Evolutionary conservation across 2,113 vertebrate genomes (phyloP).

Genomic region (Fregetta grallaria): DNA sequence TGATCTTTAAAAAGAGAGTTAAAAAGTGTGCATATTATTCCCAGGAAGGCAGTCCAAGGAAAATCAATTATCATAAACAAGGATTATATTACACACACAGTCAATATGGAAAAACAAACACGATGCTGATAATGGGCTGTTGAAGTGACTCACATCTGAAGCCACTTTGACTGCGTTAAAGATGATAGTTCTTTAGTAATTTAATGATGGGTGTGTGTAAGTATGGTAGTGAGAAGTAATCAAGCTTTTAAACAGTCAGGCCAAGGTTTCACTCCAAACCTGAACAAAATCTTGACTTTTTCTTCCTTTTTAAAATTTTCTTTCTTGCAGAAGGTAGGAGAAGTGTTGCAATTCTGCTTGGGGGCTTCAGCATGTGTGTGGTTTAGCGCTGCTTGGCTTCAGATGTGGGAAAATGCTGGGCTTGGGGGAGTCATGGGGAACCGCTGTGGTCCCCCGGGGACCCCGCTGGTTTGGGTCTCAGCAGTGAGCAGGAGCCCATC

Average conservation of each 20-base stretch:
- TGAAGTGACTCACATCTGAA: neutral
- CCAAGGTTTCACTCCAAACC: neutral
- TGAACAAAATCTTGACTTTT: neutral
- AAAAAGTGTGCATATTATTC: slow-evolving; percentile 73
- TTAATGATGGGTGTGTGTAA: neutral
- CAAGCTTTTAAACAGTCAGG: neutral
- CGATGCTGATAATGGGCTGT: neutral
- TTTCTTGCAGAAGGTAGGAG: neutral
- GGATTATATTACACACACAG: slow-evolving; percentile 64
- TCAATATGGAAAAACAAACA: slow-evolving; percentile 65
- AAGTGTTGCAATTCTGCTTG: neutral
- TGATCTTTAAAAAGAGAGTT: slow-evolving; percentile 73
- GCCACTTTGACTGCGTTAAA: neutral
- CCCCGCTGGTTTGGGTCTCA: neutral
- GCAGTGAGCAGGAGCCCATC: neutral
- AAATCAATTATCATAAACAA: slow-evolving; percentile 77
- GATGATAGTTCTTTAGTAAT: slow-evolving; percentile 22
- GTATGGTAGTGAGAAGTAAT: neutral
- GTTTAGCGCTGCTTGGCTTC: neutral
- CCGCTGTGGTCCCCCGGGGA: neutral
- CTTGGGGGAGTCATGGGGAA: neutral
- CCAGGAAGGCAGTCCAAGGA: slow-evolving; percentile 66
- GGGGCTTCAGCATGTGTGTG: neutral
- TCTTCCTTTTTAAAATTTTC: neutral
- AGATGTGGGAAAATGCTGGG: neutral